A percentile compares a stretch with the other conserved stretches of the same genome.
These are phyloP conservation scores for Ditylenchus weischeri DNA, from an alignment of 2,888 invertebrate species.

Conservation along the genomic window DNA sequence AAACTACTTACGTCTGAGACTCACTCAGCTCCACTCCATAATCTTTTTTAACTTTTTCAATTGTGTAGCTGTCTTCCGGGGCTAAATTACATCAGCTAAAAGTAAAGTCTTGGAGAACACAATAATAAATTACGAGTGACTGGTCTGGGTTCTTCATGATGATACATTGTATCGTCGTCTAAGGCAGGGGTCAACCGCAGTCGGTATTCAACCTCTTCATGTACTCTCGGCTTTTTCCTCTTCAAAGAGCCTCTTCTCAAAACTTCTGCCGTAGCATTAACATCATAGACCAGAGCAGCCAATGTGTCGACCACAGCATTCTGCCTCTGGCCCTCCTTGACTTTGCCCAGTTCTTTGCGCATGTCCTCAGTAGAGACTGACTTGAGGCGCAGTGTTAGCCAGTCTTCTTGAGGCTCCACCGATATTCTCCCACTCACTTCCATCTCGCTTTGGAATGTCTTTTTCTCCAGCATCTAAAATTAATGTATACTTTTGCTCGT, in stretches of 20 bases:
- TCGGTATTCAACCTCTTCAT: slow-evolving; percentile 50
- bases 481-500: neutral
- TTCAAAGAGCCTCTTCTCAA: slow-evolving; percentile 40
- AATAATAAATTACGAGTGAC: slow-evolving; percentile 22
- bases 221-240: slow-evolving; percentile 37
- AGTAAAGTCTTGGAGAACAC: neutral
- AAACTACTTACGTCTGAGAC: slow-evolving; percentile 40
- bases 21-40: slow-evolving; percentile 54
- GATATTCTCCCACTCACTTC: slow-evolving; percentile 52
- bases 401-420: slow-evolving; percentile 52
- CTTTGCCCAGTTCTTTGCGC: slow-evolving; percentile 46
- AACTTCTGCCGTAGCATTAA: slow-evolving; percentile 58
- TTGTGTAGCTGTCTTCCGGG: slow-evolving; percentile 43
- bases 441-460: slow-evolving; percentile 54
- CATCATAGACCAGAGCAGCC: slow-evolving; percentile 58
- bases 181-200: slow-evolving; percentile 52
- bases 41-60: slow-evolving; percentile 50
- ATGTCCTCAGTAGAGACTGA: slow-evolving; percentile 53
- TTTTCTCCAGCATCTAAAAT: slow-evolving; percentile 27
- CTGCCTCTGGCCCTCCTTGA: slow-evolving; percentile 51
- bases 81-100: slow-evolving; percentile 35
- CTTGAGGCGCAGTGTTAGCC: slow-evolving; percentile 51
- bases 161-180: slow-evolving; percentile 42
- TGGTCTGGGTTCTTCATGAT: slow-evolving; percentile 33
- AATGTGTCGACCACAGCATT: slow-evolving; percentile 57